Base-by-base conservation (phyloP, 1,140 invertebrate species). In the Mactra quadrangularis region DNA sequence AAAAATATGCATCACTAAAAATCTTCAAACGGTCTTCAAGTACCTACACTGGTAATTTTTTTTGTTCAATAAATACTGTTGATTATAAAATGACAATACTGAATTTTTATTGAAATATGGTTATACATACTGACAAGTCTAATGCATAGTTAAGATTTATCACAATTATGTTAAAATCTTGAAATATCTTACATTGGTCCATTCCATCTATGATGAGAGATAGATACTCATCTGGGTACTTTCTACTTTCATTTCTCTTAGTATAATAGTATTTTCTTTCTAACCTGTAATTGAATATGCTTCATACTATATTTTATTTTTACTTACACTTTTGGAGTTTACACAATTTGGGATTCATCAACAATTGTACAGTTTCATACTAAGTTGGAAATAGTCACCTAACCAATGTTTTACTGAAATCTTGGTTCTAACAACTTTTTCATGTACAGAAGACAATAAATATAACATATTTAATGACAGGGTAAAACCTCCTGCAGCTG, bases 201-300 rank as follows among this genome's bases (percentile, higher is more conserved):
- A 64, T 64, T 38, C 60, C 60, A 64, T 64, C 60, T 33, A 64
- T 64, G 38, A 64, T 64, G 15, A 64, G 31, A 22, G 60, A 64
- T 33, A 64, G 29, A 31, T 64, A 41, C 60, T 64, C 27, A n/a
- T 25, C 38, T 33, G 60, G 60, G 19, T 17, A 38, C 35, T 64
- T 33, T 35, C 38, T 33, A 33, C 31, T 41, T 41, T 38, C 31
- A 33, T 64, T 33, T n/a, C 60, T 27, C 38, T 64, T 64, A 31
- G 27, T 35, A 41, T 64, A 64, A 64, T 64, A 64, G 4, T 64
- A 64, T 64, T 64, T 64, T 64, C 60, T 64, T 41, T 64, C 60
- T 6, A 64, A 27, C 60, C 60, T 64, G 60, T 19, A 64, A 64
- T n/a, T 15, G 17, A n/a, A n/a, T n/a, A n/a, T n/a, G n/a, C n/a